These are phyloP conservation scores for Agrilus biguttatus DNA, from an alignment of 2,888 invertebrate species.

Conservation along the genomic window DNA sequence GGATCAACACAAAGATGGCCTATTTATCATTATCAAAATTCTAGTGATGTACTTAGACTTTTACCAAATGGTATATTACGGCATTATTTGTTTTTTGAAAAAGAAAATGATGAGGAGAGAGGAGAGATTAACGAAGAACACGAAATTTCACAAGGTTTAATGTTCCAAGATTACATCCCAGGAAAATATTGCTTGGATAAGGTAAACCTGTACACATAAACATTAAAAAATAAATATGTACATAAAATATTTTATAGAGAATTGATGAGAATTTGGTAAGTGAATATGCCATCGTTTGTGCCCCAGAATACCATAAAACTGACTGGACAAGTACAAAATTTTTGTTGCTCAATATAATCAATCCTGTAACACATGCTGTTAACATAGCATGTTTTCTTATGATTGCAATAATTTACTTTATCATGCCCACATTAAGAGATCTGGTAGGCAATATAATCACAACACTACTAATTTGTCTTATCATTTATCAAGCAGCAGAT, in stretches of 20 bases:
- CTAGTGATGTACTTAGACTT: conserved; percentile 47
- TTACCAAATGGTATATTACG: conserved; percentile 55
- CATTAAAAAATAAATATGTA: background rate
- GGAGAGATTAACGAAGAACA: conserved; percentile 29
- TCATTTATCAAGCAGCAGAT: conserved; percentile 63
- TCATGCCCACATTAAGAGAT: conserved; percentile 68
- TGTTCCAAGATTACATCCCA: conserved; percentile 55
- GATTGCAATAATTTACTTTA: conserved; percentile 68
- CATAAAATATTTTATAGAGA: conserved; percentile 30
- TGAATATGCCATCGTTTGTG: conserved; percentile 59
- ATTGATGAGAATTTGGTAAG: conserved; percentile 40
- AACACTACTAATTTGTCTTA: conserved; percentile 63
- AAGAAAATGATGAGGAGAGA: conserved; percentile 29
- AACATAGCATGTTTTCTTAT: conserved; percentile 54
- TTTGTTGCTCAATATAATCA: conserved; percentile 58
- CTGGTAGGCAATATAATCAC: conserved; percentile 74
- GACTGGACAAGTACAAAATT: conserved; percentile 62
- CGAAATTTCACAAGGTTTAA: conserved; percentile 33
- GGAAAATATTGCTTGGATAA: conserved; percentile 74
- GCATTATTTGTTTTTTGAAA: conserved; percentile 47
- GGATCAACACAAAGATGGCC: conserved; percentile 53
- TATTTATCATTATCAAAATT: conserved; percentile 46
- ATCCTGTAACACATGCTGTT: conserved; percentile 62
- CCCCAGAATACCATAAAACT: conserved; percentile 47
- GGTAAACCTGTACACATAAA: conserved; percentile 31